Base-by-base conservation (phyloP, 1,140 invertebrate genomes). In the Euura saliciscinereae region DNA sequence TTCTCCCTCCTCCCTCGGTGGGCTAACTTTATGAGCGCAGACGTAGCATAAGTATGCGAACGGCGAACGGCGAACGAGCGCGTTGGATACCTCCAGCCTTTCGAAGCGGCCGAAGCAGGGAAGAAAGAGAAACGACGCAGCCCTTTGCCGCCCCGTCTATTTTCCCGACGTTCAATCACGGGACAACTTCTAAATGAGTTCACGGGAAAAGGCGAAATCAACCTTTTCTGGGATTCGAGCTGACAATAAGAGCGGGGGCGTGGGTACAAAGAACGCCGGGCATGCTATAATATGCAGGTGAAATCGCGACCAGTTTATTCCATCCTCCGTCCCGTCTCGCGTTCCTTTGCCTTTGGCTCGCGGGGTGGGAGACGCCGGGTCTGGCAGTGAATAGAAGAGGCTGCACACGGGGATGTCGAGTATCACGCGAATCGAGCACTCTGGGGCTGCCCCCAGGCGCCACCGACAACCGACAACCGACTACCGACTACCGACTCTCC, bases 21-120 rank as follows among this genome's bases (percentile, higher is more conserved):
- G 79, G 77, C 79, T 79, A 85, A 86, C 84, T 86, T 86, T 86
- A 86, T 87, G 85, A 85, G 83, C 82, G 81, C 78, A 82, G 80
- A 79, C 74, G 74, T 76, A 81, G 83, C 83, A 85, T 87, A 86
- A 87, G 85, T 86, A 87, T 86, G 82, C 80, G 79, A 80, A 79
- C 75, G 80, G 76, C 80, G 82, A 80, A 80, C 79, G 74, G 28
- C 28, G 28, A 28, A 28, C 28, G 28, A 28, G 28, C 28, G 28
- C 28, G 28, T 28, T 28, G 28, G 28, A 28, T 28, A 28, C 1
- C 28, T 28, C 28, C 28, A 28, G 28, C 28, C 28, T 28, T 28
- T 28, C 28, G 28, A 28, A 28, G 28, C 0, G 28, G 28, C 28
- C 28, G 28, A 28, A 28, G 28, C 28, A 28, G 28, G 28, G 28